A percentile compares a stretch with the other conserved stretches of the same genome.
Evolutionary conservation across 2,888 invertebrate species (phyloP).

Genomic region (Psylliodes chrysocephalus): DNA sequence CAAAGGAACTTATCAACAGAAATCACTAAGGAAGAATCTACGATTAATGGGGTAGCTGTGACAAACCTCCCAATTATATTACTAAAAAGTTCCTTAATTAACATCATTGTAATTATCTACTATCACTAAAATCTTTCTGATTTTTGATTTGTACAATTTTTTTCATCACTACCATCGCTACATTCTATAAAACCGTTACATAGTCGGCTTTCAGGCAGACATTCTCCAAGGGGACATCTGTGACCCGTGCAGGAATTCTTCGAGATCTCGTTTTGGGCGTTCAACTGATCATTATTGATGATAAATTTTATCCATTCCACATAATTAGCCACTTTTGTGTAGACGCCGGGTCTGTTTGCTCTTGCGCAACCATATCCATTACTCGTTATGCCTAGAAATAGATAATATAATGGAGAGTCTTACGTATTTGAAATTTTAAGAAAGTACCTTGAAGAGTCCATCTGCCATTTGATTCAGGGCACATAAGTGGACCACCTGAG

Average conservation of each 20-base stretch:
- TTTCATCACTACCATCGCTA: slow-evolving; percentile 79
- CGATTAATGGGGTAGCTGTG: too few species aligned
- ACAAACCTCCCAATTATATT: not conserved
- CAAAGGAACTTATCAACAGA: too few species aligned
- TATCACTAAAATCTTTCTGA: not conserved
- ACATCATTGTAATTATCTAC: not conserved
- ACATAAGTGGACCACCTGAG: slow-evolving; percentile 83
- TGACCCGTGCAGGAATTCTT: slow-evolving; percentile 71
- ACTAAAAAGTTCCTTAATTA: too few species aligned
- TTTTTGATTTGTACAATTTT: slow-evolving; percentile 65
- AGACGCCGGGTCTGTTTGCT: slow-evolving; percentile 82
- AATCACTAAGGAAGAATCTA: too few species aligned
- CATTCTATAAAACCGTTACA: slow-evolving; percentile 85
- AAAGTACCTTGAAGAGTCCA: slow-evolving; percentile 57
- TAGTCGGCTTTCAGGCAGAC: slow-evolving; percentile 74
- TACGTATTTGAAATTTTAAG: not conserved
- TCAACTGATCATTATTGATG: slow-evolving; percentile 57
- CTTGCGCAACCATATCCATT: slow-evolving; percentile 85
- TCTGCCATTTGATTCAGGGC: slow-evolving; percentile 69
- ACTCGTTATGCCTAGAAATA: slow-evolving; percentile 74
- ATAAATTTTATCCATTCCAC: slow-evolving; percentile 76
- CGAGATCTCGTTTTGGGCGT: slow-evolving; percentile 39
- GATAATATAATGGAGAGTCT: not conserved
- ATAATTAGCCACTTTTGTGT: slow-evolving; percentile 82
- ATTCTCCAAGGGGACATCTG: slow-evolving; percentile 81